Base-by-base conservation (phyloP, 2,888 invertebrate species). In the Trichacis sp. region DNA sequence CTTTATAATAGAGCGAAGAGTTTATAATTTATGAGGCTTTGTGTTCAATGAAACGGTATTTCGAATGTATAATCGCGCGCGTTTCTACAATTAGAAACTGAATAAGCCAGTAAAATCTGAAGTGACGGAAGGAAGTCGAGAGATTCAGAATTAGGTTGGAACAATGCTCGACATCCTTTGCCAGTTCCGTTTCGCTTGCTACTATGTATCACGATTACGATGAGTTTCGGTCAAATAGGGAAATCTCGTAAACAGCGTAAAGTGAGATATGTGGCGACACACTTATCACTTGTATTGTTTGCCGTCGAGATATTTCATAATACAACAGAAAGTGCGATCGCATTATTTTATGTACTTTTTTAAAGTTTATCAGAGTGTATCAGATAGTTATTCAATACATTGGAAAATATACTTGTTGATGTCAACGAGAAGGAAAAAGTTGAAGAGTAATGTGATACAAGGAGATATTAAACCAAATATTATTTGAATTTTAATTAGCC, bases 171-270 rank as follows among this genome's bases (percentile, higher is more conserved):
- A 55, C 51, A 62, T 62, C 56, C 56, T 61, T 56, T 42, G 62
- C 42, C 66, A 67, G 66, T 67, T 67, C 66, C 66, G 56, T 67
- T 59, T 67, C 54, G 58, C 62, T 67, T 62, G 49, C 62, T 46
- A 55, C 58, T 59, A 67, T 67, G n/a, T 67, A 33, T 29, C 5
- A 66, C 59, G 62, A 50, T 66, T 58, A 66, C 62, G 62, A 58
- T 66, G 66, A 66, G 62, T 62, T 62, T 56, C 62, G 66, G 62
- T 62, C 62, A 59, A 62, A 62, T 62, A 49, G 55, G 38, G 45
- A 51, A 59, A 54, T 58, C 62, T 59, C 59, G 33, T 49, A 58
- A 66, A 58, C 51, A 30, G 33, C 47, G 53, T 43, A 55, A 67
- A 49, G 56, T 52, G 59, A 62, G 59, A 52, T 58, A 30, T 29